These are phyloP conservation scores for Drosophila borealis DNA, from an alignment of 2,888 invertebrate genomes.

Conservation along the genomic window DNA sequence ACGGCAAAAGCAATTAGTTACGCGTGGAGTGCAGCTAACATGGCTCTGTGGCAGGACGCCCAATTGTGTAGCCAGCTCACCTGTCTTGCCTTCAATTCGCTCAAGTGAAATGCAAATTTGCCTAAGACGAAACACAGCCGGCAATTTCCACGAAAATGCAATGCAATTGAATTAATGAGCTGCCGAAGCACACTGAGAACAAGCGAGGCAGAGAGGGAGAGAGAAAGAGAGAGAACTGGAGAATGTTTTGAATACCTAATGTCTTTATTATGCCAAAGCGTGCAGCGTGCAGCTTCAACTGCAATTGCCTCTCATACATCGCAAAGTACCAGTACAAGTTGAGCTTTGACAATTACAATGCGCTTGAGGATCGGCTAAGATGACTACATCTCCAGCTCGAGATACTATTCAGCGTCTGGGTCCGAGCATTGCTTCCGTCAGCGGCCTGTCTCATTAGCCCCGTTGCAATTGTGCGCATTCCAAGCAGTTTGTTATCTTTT, in stretches of 20 bases:
- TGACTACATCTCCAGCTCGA: conserved; percentile 14
- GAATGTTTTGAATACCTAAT: conserved; percentile 75
- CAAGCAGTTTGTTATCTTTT: conserved; percentile 61
- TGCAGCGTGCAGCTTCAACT: conserved; percentile 47
- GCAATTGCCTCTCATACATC: conserved; percentile 46
- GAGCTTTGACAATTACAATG: conserved; percentile 45
- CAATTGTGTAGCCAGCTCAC: conserved; percentile 22
- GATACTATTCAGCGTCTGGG: conserved; percentile 8
- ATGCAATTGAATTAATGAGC: conserved; percentile 74
- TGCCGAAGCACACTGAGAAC: conserved; percentile 21
- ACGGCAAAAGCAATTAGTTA: conserved; percentile 61
- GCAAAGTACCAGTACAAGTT: conserved; percentile 24
- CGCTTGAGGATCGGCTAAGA: conserved; percentile 17
- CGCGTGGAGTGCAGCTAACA: conserved; percentile 29
- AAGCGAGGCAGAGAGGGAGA: neutral
- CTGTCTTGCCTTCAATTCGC: conserved; percentile 32
- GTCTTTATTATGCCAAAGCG: conserved; percentile 69
- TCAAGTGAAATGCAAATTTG: conserved; percentile 71
- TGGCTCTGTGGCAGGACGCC: conserved; percentile 11
- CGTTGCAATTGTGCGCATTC: conserved; percentile 60
- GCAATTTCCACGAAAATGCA: conserved; percentile 73
- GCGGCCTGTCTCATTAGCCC: conserved; percentile 65
- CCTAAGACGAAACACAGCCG: conserved; percentile 40
- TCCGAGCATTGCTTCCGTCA: conserved; percentile 62
- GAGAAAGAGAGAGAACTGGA: conserved; percentile 17